Base-by-base conservation (phyloP, 1,140 invertebrate species). In the Vanessa atalanta region DNA sequence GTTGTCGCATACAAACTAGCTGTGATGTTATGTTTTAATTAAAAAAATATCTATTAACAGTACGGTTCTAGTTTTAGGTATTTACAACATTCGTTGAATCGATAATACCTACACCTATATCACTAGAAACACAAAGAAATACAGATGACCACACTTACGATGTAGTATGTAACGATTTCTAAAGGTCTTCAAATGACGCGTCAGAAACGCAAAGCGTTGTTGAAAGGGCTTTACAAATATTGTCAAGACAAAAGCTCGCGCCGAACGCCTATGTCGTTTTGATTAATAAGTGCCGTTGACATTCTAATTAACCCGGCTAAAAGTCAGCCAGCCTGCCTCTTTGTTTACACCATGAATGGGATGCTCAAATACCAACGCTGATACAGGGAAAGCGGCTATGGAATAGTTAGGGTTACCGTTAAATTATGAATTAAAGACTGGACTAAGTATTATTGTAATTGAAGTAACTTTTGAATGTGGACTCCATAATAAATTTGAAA, bases 251-350 rank as follows among this genome's bases (percentile, higher is more conserved):
- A 79, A 77, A 74, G 65, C 20, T 69, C 48, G 50, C 73, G 50
- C 60, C 67, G 76, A 78, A 77, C 75, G 82, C 76, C 75, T 74
- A 74, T 78, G 80, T 70, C 83, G 76, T 81, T 85, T 87, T 90
- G 86, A 90, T 90, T 89, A 90, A 90, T 90, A 89, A 89, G 84
- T 85, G 83, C 76, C 82, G 85, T 83, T 90, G 88, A 90, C 88
- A 89, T 87, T 89, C 86, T 90, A 90, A 90, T 90, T 90, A 88
- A 89, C 82, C 83, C 85, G 79, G 83, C 82, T 84, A 87, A 90
- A 90, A 88, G 87, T 90, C 88, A 83, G 66, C 72, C 77, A 67
- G 76, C 82, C 76, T 80, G 76, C 82, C 76, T 80, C 80, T 87
- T 88, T 87, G 86, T 87, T 85, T 79, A 77, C 73, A 47, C 55